These are phyloP conservation scores for Aplysina aerophoba DNA, from an alignment of 37 sponge, comb jelly and placozoan genomes.

Conservation along the genomic window DNA sequence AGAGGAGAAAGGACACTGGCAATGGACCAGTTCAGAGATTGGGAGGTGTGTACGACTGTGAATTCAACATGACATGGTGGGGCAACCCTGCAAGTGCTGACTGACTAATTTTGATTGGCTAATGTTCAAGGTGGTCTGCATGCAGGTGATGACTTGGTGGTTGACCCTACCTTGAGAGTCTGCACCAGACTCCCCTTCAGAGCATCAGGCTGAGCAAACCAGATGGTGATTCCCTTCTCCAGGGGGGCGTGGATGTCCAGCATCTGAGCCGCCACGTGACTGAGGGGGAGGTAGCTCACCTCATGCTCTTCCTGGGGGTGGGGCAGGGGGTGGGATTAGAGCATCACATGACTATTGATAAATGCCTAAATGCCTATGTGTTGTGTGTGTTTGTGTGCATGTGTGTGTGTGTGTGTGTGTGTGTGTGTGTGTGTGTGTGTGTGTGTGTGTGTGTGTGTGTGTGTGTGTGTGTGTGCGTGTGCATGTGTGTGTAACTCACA, in stretches of 20 bases:
- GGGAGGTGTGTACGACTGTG: too few relatives aligned
- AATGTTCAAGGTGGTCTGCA: too few relatives aligned
- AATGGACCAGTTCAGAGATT: too few relatives aligned
- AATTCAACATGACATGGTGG: too few relatives aligned
- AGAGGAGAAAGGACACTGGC: too few relatives aligned
- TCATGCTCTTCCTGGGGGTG: constrained; percentile 58
- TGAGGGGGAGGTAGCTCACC: constrained; percentile 91
- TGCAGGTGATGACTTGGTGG: too few relatives aligned
- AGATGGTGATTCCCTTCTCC: constrained; percentile 72
- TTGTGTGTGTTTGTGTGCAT: constrained; percentile 10
- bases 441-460: too few relatives aligned
- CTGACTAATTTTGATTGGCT: too few relatives aligned
- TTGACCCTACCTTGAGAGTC: constrained; percentile 84
- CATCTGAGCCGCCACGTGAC: constrained; percentile 92
- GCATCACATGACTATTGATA: not conserved
- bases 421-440: not conserved
- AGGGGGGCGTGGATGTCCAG: constrained; percentile 81
- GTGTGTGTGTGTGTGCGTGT: too few relatives aligned
- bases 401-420: not conserved
- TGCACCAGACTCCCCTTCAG: constrained; percentile 86
- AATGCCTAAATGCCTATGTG: not conserved
- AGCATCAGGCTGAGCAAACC: constrained; percentile 97
- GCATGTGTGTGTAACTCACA: constrained; percentile 32
- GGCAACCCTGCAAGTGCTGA: too few relatives aligned
- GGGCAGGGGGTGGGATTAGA: not conserved